phyloP scores from a whole-genome alignment of 2,888 invertebrate species.

The Rotaria sp. region DNA sequence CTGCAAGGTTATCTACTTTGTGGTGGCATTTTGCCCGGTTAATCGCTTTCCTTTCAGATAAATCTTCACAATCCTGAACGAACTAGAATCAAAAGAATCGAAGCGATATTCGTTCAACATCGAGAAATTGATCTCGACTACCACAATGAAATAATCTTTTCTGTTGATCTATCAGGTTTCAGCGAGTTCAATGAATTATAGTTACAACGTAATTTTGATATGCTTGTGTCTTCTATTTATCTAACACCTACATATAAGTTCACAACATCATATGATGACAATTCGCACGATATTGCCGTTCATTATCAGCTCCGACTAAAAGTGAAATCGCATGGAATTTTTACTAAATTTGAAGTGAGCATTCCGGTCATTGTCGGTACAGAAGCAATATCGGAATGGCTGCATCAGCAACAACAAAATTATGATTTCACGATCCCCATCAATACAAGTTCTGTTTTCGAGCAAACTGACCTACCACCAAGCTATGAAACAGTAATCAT shows the following conservation, averaged over 20 bases:
- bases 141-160: background rate
- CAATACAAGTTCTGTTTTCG: background rate
- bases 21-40: background rate
- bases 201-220: background rate
- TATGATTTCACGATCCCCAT: no score
- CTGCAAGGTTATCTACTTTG: background rate
- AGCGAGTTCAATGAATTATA: background rate
- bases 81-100: background rate
- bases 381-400: background rate
- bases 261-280: no score
- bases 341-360: background rate
- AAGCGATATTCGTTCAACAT: background rate
- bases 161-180: background rate
- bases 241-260: background rate
- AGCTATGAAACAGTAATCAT: background rate
- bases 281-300: background rate
- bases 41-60: background rate
- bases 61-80: background rate
- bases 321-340: background rate
- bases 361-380: background rate
- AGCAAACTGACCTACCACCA: background rate
- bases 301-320: background rate
- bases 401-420: background rate
- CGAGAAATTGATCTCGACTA: background rate
- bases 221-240: background rate